Base-by-base conservation (phyloP, 23 tunicate species). In the Halocynthia aurantium region DNA sequence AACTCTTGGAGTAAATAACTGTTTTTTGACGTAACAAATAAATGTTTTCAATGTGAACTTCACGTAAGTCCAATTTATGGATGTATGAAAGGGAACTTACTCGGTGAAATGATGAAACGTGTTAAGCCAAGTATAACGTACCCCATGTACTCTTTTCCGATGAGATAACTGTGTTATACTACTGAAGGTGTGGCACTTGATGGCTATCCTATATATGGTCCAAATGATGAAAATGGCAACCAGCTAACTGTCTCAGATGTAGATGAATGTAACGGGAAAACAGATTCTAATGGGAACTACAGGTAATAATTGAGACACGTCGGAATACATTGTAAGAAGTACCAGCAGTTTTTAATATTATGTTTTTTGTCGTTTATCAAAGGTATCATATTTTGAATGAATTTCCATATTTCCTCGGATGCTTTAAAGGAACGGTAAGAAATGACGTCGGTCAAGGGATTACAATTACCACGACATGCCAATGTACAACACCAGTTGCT, bases 181-280 rank as follows among this genome's bases (percentile, higher is more conserved):
- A n/a, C 53, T 71, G 0, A 55, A 84, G 88, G 88, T 10, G 88
- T 84, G 49, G 88, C 88, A 8, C 67, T 84, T 9, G 88, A 84
- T 61, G 88, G 88, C 18, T 84, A 53, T 51, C 88, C 88, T 17
- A 84, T 84, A 10, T 84, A 84, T 56, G 88, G 88, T 15, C 88
- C 88, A 6, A 53, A 31, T 56, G 88, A 84, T 69, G 88, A 84
- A 52, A 57, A 52, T 49, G 88, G 88, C 0, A 69, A 44, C 31
- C 50, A 84, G 54, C 55, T 84, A n/a, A 77, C 52, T 6, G 13
- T 52, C 8, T 55, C n/a, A 12, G 77, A 84, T 44, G 60, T 84
- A 21, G 88, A 84, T 77, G 82, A 69, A 54, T 84, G 88, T 52
- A 67, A 84, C 67, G 88, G 88, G 15, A 84, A 64, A 61, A 12